Conservation (phyloP, 2,797 vertebrate species). For the Tarsius wallacei region DNA sequence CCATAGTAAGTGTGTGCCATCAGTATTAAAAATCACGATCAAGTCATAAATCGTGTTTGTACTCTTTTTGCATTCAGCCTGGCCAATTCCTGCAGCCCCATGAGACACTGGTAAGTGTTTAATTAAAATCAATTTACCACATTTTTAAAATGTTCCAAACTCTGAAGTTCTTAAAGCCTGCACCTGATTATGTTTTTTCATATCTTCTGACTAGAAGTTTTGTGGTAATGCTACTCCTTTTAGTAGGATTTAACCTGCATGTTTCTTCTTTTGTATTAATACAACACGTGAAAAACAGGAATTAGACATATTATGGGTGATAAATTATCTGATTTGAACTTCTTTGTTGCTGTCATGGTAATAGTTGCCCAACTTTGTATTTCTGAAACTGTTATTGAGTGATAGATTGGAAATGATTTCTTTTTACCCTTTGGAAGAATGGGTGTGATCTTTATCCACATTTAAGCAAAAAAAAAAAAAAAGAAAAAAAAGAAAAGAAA, state of each 20-base stretch:
- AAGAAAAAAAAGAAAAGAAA: constrained; percentile 71
- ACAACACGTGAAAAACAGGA: not conserved
- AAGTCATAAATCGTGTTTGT: not conserved
- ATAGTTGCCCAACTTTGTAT: constrained; percentile 60
- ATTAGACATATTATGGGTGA: constrained; percentile 9
- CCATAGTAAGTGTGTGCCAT: not conserved
- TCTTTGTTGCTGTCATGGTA: constrained; percentile 64
- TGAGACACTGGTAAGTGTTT: not conserved
- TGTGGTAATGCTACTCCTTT: not conserved
- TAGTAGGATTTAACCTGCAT: not conserved
- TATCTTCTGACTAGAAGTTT: not conserved
- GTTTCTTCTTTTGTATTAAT: constrained; percentile 15
- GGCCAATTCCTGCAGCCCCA: not conserved
- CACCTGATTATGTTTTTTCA: not conserved
- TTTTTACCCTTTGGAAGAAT: constrained; percentile 67
- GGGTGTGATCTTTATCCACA: constrained; percentile 6
- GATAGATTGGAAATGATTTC: constrained; percentile 46
- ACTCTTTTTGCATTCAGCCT: not conserved
- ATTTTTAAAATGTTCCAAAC: not conserved
- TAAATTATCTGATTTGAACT: constrained; percentile 46
- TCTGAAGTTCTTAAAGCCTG: not conserved
- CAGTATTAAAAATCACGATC: not conserved
- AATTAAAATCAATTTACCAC: not conserved
- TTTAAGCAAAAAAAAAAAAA: constrained; percentile 76
- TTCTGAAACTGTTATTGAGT: constrained; percentile 75